Evolutionary conservation across 2,888 invertebrate species (phyloP), one percentile per base, ranked within the genome.

Genomic region (Ferrisia virgata): DNA sequence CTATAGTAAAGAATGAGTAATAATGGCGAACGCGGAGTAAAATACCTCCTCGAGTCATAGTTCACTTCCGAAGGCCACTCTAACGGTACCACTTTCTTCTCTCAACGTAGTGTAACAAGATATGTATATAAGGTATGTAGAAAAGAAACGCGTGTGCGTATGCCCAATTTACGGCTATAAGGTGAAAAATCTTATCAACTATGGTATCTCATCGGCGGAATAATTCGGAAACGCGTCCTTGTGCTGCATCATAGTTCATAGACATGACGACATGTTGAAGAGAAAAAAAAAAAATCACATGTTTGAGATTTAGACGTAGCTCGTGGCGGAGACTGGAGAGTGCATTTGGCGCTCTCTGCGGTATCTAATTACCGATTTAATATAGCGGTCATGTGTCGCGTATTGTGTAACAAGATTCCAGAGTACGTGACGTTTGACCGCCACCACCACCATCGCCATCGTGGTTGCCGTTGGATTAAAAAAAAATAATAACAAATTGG

Each of bases 361-460:
- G 36, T 76, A n/a, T n/a, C n/a, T n/a, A 76, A 76, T 76, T 76
- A 76, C 72, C 72, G 72, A 76, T 76, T 76, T 76, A 76, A 76
- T 36, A 76, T 76, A 76, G 72, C 72, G 72, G 72, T 76, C 36
- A 4, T 64, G 64, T 64, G 31, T 64, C 64, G 28, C 15, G 15
- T 31, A 64, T 64, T 64, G 28, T 64, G 64, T 64, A 64, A 64
- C 28, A 15, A 6, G 13, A 64, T 4, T 11, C 28, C 9, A 22
- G 58, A 47, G 11, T 64, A 64, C 64, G 64, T 64, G 64, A 64
- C 28, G 64, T 64, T 64, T 64, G 64, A 28, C 25, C 25, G 25
- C 22, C 1, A 25, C 8, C 6, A 9, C 58, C 25, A 58, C n/a
- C n/a, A n/a, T n/a, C n/a, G n/a, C n/a, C n/a, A n/a, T n/a, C n/a